Base-by-base conservation (phyloP, 1,140 invertebrate species). In the Octopus bimaculoides region DNA sequence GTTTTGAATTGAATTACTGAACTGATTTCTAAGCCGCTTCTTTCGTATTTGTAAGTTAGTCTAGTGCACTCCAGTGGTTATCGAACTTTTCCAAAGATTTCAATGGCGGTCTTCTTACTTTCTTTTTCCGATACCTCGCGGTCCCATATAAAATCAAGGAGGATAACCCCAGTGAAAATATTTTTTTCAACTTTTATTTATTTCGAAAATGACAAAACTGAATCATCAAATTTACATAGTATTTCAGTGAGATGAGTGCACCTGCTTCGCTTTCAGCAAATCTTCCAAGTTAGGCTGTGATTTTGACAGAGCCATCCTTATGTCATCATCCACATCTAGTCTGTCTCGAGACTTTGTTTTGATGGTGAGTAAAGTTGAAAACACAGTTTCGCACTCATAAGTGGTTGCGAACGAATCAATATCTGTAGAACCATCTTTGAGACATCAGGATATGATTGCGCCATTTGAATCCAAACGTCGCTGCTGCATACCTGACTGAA, bases 251-350 rank as follows among this genome's bases (percentile, higher is more conserved):
- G 61, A 2, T 66, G 61, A 3, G n/a, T 66, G 61, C 61, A 66
- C 61, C 61, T 66, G 61, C 61, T 66, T 66, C n/a, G 61, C 61
- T n/a, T 66, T 66, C 61, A 66, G n/a, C 61, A 66, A 66, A 66
- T 66, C 1, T 3, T 66, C 1, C 61, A 3, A 12, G 61, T 66
- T 66, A 66, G 61, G 61, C 61, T 66, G 61, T 14, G n/a, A 14
- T 66, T 66, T 66, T 66, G 61, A 66, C n/a, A 66, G 61, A 3
- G 61, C 61, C 61, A 66, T 3, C n/a, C 61, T 66, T 66, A 66
- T 66, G 61, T 66, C 61, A 66, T 66, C 12, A 66, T 3, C 61
- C 61, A 66, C 61, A 66, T 66, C 61, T 66, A 66, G 61, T 66
- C 61, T 66, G 61, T 66, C 3, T 66, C 61, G 61, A 66, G 61